These are phyloP conservation scores for Cantharis flavilabris DNA, from an alignment of 2,888 invertebrate genomes.

Conservation along the genomic window DNA sequence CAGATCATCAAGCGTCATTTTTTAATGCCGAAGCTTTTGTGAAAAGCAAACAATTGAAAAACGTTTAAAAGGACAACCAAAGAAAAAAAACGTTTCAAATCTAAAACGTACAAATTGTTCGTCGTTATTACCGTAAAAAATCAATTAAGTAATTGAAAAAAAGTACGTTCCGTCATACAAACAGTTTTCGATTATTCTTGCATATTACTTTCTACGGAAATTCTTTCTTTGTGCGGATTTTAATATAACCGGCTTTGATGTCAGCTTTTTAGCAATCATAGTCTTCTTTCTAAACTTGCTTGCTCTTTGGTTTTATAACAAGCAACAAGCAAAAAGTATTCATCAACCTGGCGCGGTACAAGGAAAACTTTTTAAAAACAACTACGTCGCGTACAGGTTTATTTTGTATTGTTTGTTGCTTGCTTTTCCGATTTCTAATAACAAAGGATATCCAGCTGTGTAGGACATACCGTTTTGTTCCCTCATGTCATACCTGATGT, in stretches of 20 bases:
- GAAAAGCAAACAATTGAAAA: neutral
- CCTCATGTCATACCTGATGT: conserved; percentile 16
- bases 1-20: neutral
- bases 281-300: conserved; percentile 11
- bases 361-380: conserved; percentile 23
- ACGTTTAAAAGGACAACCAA: neutral
- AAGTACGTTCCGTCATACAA: conserved; percentile 16
- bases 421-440: conserved; percentile 23
- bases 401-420: conserved; percentile 20
- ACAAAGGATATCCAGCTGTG: conserved; percentile 26
- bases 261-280: conserved; percentile 50
- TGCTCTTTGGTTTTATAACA: conserved; percentile 25
- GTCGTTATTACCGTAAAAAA: conserved; percentile 16
- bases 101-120: conserved; percentile 12
- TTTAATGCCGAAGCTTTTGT: neutral
- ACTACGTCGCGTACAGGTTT: conserved; percentile 24
- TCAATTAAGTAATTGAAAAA: conserved; percentile 18
- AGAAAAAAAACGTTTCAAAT: conserved; percentile 19
- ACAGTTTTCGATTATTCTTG: conserved; percentile 29
- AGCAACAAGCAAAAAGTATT: conserved; percentile 26
- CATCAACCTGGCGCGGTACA: conserved; percentile 16
- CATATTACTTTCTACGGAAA: conserved; percentile 35
- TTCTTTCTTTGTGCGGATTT: conserved; percentile 48
- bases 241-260: conserved; percentile 52
- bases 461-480: conserved; percentile 23